Base-by-base conservation (phyloP, 2,888 invertebrate species). In the Thelaira solivaga region DNA sequence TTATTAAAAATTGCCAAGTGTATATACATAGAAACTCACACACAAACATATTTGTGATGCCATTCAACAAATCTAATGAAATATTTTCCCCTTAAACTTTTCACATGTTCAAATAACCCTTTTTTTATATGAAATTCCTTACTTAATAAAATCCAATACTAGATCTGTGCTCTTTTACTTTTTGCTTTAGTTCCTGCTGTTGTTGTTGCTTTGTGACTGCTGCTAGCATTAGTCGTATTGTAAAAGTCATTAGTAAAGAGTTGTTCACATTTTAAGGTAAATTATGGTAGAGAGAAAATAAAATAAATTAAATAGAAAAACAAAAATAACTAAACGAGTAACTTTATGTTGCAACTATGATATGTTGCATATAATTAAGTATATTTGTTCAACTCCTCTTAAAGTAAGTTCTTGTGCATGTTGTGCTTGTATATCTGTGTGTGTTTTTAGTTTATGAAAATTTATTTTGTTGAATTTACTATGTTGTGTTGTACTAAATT, bases 311-410 rank as follows among this genome's bases (percentile, higher is more conserved):
- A 45, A 20, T 8, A 2, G 0, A 10, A 26, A 36, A 24, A 49
- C 4, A 20, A 53, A 22, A 5, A 18, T 7, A 29, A 47, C 6
- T 34, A 29, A 65, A 51, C 24, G 26, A 53, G 31, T 29, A 51
- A 53, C 51, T 51, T 65, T 24, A 22, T 41, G 31, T 51, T 51
- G 26, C 20, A 51, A 65, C 41, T 65, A 53, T 65, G 51, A 53
- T 51, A 65, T 65, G 65, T 65, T 65, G 41, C 51, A 65, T 53
- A 41, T 53, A 65, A 53, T 53, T 65, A 41, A 53, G 65, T 29
- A 29, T 18, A 20, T 64, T 3, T 47, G 10, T 13, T n/a, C 31
- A 20, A 43, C 11, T 31, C 34, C 34, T 11, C 8, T 11, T 11
- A 36, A 3, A 16, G 2, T 24, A n/a, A n/a, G 29, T 55, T 4